Evolutionary conservation across 92 coral and sea anemone genomes (phyloP).

Genomic region (Bergia sp.): DNA sequence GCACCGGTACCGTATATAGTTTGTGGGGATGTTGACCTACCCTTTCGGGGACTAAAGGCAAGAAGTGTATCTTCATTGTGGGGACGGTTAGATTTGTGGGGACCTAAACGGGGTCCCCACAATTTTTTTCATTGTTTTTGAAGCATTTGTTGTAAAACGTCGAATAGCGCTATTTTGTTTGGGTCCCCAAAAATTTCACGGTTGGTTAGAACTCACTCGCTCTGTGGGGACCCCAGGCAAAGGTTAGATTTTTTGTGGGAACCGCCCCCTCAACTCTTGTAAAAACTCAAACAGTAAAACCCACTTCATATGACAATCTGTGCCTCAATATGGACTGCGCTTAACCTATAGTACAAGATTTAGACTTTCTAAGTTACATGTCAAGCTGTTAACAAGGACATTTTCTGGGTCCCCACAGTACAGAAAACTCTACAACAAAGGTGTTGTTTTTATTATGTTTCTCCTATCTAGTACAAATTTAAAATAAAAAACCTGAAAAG

Average conservation of each 20-base stretch:
- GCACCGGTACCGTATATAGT: too few relatives aligned
- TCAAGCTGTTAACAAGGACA: too few relatives aligned
- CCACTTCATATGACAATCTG: neutral
- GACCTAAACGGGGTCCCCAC: conserved; percentile 19
- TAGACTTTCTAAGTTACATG: too few relatives aligned
- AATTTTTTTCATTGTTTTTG: neutral
- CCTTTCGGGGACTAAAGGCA: conserved; percentile 11
- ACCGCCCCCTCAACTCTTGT: conserved; percentile 17
- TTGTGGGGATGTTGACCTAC: neutral
- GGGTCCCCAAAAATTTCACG: neutral
- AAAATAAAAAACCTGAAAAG: too few relatives aligned
- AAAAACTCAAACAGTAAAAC: neutral
- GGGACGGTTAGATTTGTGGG: conserved; percentile 14
- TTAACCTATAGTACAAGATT: too few relatives aligned
- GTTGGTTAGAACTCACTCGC: neutral
- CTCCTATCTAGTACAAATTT: too few relatives aligned
- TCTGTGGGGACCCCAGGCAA: conserved; percentile 17
- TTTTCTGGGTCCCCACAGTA: too few relatives aligned
- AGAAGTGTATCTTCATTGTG: neutral
- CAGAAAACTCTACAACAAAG: too few relatives aligned
- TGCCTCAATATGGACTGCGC: neutral
- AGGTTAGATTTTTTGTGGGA: conserved; percentile 2
- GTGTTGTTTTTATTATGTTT: too few relatives aligned
- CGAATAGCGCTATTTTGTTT: neutral
- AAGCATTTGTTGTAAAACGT: neutral